Conservation (phyloP, 1,140 invertebrate species). For the Tyrophagus putrescentiae region DNA sequence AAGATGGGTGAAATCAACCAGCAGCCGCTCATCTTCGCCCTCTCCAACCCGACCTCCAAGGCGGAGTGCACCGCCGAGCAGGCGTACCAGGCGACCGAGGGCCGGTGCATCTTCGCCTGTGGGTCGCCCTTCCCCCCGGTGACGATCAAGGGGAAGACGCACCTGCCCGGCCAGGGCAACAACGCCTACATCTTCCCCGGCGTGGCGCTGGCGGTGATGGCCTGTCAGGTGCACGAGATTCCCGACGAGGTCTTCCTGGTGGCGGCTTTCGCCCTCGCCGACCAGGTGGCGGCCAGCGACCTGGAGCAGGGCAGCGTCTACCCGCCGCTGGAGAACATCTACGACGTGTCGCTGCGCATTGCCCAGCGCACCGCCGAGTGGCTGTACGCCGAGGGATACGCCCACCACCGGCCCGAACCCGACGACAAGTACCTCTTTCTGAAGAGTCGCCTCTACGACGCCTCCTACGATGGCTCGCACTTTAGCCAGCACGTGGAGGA, state of each 20-base stretch:
- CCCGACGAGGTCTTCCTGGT: constrained; percentile 75
- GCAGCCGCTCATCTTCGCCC: constrained; percentile 76
- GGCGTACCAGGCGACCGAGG: constrained; percentile 74
- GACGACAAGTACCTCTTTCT: constrained; percentile 40
- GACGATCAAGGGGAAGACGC: constrained; percentile 55
- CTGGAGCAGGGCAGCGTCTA: constrained; percentile 78
- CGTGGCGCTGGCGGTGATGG: constrained; percentile 72
- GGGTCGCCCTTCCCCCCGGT: constrained; percentile 81
- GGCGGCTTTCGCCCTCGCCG: constrained; percentile 64
- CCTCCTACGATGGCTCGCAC: constrained; percentile 35
- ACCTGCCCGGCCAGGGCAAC: constrained; percentile 80
- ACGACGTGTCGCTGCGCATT: constrained; percentile 71
- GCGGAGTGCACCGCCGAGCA: constrained; percentile 90
- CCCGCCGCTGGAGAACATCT: constrained; percentile 74
- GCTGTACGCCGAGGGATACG: constrained; percentile 55
- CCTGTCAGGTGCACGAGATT: constrained; percentile 61
- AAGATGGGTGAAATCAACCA: constrained; percentile 73
- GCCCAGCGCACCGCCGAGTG: constrained; percentile 67
- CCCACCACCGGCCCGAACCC: constrained; percentile 40
- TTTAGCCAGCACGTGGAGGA: constrained; percentile 17
- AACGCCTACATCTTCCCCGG: constrained; percentile 95
- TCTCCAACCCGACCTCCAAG: constrained; percentile 89
- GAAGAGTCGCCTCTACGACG: constrained; percentile 37
- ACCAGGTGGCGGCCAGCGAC: constrained; percentile 65
- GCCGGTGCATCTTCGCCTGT: constrained; percentile 71